phyloP scores from a whole-genome alignment of 2,797 vertebrate species.

The Setipinna tenuifilis region DNA sequence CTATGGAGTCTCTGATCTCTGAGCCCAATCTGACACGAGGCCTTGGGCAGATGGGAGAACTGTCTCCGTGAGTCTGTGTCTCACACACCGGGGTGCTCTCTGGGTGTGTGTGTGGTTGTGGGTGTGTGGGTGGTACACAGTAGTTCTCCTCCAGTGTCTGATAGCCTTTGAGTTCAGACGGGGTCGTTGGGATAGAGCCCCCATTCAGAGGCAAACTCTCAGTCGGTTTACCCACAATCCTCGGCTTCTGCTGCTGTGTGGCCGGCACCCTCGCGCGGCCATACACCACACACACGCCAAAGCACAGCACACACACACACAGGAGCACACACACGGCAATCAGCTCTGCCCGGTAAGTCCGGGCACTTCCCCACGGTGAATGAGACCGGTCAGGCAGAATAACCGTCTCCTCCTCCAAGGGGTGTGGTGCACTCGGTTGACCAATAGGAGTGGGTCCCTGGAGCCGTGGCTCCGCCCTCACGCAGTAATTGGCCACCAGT shows the following conservation, averaged over 20 bases:
- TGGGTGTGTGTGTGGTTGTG: conserved; percentile 71
- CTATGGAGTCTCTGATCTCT: conserved; percentile 93
- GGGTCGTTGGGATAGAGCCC: neutral
- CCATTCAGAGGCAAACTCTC: conserved; percentile 89
- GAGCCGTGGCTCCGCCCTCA: conserved; percentile 65
- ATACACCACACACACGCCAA: conserved; percentile 83
- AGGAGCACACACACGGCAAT: conserved; percentile 85
- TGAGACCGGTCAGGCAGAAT: conserved; percentile 58
- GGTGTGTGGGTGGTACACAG: conserved; percentile 66
- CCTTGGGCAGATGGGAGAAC: conserved; percentile 83
- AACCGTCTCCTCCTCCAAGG: conserved; percentile 61
- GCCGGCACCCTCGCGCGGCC: conserved; percentile 76
- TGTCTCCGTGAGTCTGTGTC: conserved; percentile 87
- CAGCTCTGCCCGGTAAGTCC: conserved; percentile 91
- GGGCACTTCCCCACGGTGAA: conserved; percentile 69
- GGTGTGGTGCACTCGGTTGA: conserved; percentile 66
- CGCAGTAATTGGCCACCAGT: conserved; percentile 88
- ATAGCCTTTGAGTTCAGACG: conserved; percentile 13
- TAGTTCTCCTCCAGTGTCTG: conserved; percentile 22
- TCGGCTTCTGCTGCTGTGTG: conserved; percentile 81
- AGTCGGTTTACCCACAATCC: conserved; percentile 73
- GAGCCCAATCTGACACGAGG: conserved; percentile 92
- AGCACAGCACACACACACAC: conserved; percentile 69
- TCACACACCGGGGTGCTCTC: conserved; percentile 65
- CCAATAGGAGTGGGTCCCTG: conserved; percentile 59